A percentile compares a stretch with the other conserved stretches of the same genome.
Conservation (phyloP, 2,888 invertebrate species). For the Blera fallax region DNA sequence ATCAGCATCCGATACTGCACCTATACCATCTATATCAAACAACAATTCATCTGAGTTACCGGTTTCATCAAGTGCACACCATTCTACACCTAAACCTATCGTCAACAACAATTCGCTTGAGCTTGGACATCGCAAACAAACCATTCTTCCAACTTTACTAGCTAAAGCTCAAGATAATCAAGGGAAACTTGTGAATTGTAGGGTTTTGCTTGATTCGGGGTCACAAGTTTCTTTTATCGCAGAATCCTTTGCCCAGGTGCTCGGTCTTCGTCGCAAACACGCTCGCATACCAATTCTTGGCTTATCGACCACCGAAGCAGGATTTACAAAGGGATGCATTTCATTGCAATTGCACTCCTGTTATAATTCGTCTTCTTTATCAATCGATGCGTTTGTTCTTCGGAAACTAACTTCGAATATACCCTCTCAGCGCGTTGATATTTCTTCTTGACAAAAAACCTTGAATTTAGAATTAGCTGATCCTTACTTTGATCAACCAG, state of each 20-base stretch:
- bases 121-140: background rate
- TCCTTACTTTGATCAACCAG: slow-evolving; percentile 47
- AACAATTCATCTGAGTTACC: too few species aligned
- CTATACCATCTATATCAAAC: too few species aligned
- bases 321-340: background rate
- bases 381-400: background rate
- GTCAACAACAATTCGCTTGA: slow-evolving; percentile 26
- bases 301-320: background rate
- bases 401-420: background rate
- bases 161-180: background rate
- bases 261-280: background rate
- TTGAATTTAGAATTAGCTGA: slow-evolving; percentile 18
- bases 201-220: background rate
- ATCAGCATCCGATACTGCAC: too few species aligned
- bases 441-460: background rate
- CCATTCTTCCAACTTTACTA: slow-evolving; percentile 10
- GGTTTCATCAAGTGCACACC: too few species aligned
- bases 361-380: background rate
- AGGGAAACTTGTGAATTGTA: background rate
- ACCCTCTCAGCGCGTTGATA: background rate
- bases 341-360: background rate
- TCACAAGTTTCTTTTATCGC: background rate
- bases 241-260: background rate
- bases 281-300: background rate
- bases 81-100: too few species aligned